A percentile compares a stretch with the other conserved stretches of the same genome.
Evolutionary conservation across 2,797 vertebrate species (phyloP).

Genomic region (Dipus sagitta): DNA sequence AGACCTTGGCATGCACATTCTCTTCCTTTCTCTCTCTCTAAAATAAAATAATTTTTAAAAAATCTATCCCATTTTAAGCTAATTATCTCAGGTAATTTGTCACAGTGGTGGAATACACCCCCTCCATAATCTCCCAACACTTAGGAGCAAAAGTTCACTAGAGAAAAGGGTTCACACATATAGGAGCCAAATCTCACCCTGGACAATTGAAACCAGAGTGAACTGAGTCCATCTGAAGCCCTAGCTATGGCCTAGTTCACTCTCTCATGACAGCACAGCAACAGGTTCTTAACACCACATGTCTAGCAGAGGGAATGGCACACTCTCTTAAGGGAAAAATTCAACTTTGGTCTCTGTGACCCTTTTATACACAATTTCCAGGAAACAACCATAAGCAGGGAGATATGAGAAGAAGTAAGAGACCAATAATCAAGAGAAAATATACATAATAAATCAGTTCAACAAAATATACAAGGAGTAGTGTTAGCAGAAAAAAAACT

Average conservation of each 20-base stretch:
- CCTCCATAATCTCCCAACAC: background rate
- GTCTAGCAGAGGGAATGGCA: background rate
- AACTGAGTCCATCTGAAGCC: background rate
- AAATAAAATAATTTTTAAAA: too few relatives aligned
- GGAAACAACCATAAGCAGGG: conserved; percentile 6
- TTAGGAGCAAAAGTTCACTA: background rate
- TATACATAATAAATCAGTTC: conserved; percentile 2
- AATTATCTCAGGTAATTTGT: background rate
- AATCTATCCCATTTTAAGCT: too few relatives aligned
- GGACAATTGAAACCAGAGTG: background rate
- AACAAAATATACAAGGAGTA: background rate
- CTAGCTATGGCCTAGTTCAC: background rate
- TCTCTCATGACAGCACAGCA: background rate
- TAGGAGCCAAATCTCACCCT: background rate
- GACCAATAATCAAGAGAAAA: background rate
- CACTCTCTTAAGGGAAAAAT: background rate
- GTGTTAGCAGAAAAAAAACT: background rate
- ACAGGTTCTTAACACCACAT: too few relatives aligned
- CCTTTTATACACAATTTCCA: background rate
- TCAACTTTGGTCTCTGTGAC: background rate
- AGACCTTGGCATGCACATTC: too few relatives aligned
- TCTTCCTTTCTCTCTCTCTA: too few relatives aligned
- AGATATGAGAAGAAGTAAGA: background rate
- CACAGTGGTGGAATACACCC: background rate
- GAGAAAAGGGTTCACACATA: background rate